These are phyloP conservation scores for Phasianus colchicus DNA, from an alignment of 2,113 vertebrate species.

Conservation along the genomic window DNA sequence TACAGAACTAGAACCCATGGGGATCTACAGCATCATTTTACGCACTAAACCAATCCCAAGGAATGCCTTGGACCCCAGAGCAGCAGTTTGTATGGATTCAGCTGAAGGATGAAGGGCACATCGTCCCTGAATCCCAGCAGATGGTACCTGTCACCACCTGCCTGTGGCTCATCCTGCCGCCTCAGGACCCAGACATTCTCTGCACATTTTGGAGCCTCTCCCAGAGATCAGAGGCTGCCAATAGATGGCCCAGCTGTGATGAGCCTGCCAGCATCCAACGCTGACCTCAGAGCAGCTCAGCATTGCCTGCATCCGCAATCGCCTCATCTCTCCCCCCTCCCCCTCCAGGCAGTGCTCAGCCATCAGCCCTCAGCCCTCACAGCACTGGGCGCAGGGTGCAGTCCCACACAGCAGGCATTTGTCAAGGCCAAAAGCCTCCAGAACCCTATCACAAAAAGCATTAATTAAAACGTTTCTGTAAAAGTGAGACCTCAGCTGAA, in stretches of 20 bases:
- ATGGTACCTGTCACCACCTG: neutral
- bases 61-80: neutral
- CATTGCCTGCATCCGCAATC: rapidly evolving
- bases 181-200: neutral
- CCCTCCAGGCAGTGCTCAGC: too few species aligned
- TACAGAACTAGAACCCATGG: neutral
- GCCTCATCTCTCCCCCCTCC: neutral
- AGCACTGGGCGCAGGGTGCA: rapidly evolving
- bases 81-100: neutral
- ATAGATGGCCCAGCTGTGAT: too few species aligned
- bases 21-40: neutral
- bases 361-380: too few species aligned
- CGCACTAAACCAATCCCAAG: neutral
- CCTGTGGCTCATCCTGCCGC: neutral
- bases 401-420: neutral
- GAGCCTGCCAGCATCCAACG: neutral
- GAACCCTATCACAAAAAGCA: neutral
- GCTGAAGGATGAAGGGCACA: neutral
- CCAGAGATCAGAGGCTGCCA: neutral
- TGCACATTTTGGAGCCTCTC: neutral
- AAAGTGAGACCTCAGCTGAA: neutral
- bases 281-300: neutral
- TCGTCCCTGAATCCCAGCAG: neutral
- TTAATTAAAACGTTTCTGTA: neutral
- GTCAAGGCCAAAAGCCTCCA: neutral